Conservation (phyloP, 2,113 vertebrate genomes). For the Silurus meridionalis region DNA sequence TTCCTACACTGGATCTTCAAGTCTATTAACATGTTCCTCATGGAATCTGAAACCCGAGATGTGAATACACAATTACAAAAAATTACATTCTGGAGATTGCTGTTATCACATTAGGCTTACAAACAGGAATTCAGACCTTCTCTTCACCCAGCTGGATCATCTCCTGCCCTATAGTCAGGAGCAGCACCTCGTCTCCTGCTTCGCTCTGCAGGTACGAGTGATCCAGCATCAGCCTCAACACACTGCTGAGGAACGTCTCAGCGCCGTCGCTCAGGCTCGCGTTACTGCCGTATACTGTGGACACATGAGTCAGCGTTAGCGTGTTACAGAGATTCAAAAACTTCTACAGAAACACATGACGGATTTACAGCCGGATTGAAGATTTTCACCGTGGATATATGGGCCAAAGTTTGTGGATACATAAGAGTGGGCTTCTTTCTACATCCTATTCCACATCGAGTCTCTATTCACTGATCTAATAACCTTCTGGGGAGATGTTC, state of each 20-base stretch:
- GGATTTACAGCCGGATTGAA: neutral
- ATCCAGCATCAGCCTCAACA: conserved; percentile 85
- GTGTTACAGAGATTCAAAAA: neutral
- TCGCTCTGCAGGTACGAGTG: conserved; percentile 81
- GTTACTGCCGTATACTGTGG: conserved; percentile 75
- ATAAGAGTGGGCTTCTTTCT: too few species aligned
- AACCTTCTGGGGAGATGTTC: too few species aligned
- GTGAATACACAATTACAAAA: too few species aligned
- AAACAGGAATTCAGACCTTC: conserved; percentile 70
- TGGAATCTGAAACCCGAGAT: too few species aligned
- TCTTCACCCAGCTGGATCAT: conserved; percentile 86
- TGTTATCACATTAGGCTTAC: too few species aligned
- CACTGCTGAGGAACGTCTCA: conserved; percentile 75
- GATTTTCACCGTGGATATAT: neutral
- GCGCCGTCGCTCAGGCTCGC: conserved; percentile 66
- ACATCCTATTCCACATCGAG: too few species aligned
- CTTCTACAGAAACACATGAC: neutral
- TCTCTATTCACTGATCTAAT: too few species aligned
- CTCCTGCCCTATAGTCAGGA: conserved; percentile 86
- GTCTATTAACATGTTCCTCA: too few species aligned
- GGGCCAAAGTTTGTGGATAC: too few species aligned
- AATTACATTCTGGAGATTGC: neutral
- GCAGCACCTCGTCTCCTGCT: conserved; percentile 74
- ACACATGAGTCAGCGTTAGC: neutral
- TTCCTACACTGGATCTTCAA: too few species aligned